A percentile compares a stretch with the other conserved stretches of the same genome.
phyloP scores from a whole-genome alignment of 2,888 invertebrate species.

The Dryobotodes eremita region DNA sequence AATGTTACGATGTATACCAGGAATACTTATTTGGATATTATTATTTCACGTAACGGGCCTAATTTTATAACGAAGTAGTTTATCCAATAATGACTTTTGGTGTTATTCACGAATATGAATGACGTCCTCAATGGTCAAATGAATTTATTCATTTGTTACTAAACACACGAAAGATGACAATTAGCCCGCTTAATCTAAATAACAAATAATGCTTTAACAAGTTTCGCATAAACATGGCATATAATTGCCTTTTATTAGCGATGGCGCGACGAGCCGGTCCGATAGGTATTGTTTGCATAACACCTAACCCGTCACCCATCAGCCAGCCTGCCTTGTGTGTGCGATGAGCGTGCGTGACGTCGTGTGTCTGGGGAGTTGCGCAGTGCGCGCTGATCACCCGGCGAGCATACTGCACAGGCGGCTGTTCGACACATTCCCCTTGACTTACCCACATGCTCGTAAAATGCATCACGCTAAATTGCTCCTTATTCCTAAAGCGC shows the following conservation, averaged over 20 bases:
- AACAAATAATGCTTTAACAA: constrained; percentile 27
- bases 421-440: constrained; percentile 78
- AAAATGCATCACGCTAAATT: constrained; percentile 56
- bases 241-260: constrained; percentile 59
- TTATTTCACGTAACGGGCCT: neutral
- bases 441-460: constrained; percentile 65
- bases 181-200: constrained; percentile 21
- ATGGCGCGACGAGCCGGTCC: constrained; percentile 58
- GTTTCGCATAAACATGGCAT: constrained; percentile 23
- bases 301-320: constrained; percentile 57
- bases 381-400: constrained; percentile 89
- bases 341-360: constrained; percentile 80
- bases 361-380: constrained; percentile 89
- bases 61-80: neutral
- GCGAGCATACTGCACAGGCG: constrained; percentile 79
- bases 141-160: neutral
- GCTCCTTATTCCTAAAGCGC: constrained; percentile 42
- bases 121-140: neutral
- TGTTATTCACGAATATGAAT: neutral
- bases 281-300: constrained; percentile 71
- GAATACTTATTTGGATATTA: constrained; percentile 5
- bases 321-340: constrained; percentile 66
- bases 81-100: neutral
- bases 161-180: constrained; percentile 17
- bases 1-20: constrained; percentile 2